Conservation (phyloP, 2,888 invertebrate species). For the Ectropis crepuscularia region DNA sequence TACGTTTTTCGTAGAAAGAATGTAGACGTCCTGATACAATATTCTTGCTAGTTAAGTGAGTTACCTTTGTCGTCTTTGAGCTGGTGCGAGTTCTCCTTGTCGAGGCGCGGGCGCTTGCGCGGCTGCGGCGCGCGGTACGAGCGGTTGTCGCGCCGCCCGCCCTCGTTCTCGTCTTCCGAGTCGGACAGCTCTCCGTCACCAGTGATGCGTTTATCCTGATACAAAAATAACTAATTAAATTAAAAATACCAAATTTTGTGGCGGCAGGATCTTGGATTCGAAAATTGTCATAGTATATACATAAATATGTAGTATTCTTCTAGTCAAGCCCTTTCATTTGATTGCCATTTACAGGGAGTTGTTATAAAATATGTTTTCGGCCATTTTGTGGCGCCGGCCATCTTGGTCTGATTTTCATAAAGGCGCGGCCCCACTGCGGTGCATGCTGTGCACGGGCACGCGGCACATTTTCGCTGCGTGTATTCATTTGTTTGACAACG, state of each 20-base stretch:
- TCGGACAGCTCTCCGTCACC: conserved; percentile 97
- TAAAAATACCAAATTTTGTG: too few species aligned
- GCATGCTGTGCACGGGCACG: too few species aligned
- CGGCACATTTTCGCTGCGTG: too few species aligned
- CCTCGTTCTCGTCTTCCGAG: conserved; percentile 94
- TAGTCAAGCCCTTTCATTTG: too few species aligned
- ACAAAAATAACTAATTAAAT: conserved; percentile 7
- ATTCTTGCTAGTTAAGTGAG: too few species aligned
- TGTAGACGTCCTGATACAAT: neutral
- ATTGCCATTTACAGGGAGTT: neutral
- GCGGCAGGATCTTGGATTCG: too few species aligned
- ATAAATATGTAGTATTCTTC: neutral
- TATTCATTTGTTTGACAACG: too few species aligned
- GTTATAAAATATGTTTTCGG: too few species aligned
- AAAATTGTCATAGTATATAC: neutral
- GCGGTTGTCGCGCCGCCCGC: conserved; percentile 87
- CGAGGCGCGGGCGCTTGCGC: conserved; percentile 90
- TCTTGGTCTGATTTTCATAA: too few species aligned
- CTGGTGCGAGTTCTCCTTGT: conserved; percentile 81
- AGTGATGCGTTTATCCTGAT: conserved; percentile 94
- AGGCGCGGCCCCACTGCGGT: too few species aligned
- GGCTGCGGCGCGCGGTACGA: conserved; percentile 82
- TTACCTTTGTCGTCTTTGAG: conserved; percentile 89
- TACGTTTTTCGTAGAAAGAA: neutral
- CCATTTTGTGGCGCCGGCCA: too few species aligned